A percentile compares a stretch with the other conserved stretches of the same genome.
phyloP scores from a whole-genome alignment of 2,113 vertebrate genomes.

The Prionailurus bengalensis region DNA sequence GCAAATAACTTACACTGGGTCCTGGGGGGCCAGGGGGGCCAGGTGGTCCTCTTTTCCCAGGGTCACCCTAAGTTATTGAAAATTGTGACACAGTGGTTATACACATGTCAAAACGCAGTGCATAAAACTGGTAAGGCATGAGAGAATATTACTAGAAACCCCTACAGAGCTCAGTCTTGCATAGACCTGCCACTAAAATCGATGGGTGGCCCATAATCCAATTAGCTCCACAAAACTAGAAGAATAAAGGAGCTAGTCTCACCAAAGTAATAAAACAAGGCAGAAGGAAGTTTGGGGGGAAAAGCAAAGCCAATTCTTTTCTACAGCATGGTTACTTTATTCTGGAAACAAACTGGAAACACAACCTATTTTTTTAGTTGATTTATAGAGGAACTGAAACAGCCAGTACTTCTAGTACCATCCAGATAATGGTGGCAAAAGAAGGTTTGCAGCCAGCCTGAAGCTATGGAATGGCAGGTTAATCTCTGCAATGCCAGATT shows the following conservation, averaged over 20 bases:
- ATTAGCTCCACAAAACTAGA: slow-evolving; percentile 11
- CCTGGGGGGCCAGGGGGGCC: slow-evolving; percentile 94
- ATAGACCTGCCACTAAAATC: slow-evolving; percentile 40
- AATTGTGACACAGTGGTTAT: slow-evolving; percentile 61
- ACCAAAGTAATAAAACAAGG: background rate
- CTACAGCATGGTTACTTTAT: background rate
- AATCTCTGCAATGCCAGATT: background rate
- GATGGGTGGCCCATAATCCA: slow-evolving; percentile 32
- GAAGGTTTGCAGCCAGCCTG: background rate
- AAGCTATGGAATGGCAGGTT: background rate
- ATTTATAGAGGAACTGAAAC: background rate
- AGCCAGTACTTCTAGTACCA: background rate
- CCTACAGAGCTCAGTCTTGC: slow-evolving; percentile 19
- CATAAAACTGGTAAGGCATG: background rate
- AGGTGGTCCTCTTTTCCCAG: slow-evolving; percentile 94
- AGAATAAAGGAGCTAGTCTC: slow-evolving; percentile 12
- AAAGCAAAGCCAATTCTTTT: background rate
- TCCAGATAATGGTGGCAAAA: background rate
- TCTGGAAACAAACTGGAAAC: slow-evolving; percentile 31
- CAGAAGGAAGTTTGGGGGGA: background rate
- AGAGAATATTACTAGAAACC: slow-evolving; percentile 48
- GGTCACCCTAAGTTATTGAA: slow-evolving; percentile 91
- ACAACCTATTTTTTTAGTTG: background rate
- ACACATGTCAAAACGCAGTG: slow-evolving; percentile 7
- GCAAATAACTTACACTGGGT: slow-evolving; percentile 90